A percentile compares a stretch with the other conserved stretches of the same genome.
These are phyloP conservation scores for Aleiodes testaceus DNA, from an alignment of 2,888 invertebrate species.

Conservation along the genomic window DNA sequence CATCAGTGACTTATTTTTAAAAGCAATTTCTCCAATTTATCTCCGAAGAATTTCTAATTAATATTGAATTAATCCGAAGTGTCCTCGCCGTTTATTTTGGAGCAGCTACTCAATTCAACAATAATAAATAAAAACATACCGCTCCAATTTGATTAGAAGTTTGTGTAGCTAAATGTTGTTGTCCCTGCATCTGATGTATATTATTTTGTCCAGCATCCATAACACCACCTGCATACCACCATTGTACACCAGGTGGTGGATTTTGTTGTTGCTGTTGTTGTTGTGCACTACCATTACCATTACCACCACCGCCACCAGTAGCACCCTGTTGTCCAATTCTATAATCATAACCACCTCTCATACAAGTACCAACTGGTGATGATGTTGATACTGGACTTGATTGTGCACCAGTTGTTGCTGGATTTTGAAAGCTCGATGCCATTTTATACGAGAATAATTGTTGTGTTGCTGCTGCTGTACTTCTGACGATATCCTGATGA, in stretches of 20 bases:
- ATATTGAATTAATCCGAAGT: not conserved
- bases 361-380: constrained; percentile 76
- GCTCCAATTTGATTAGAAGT: constrained; percentile 66
- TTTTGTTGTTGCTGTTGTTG: constrained; percentile 63
- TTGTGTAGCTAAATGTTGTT: constrained; percentile 70
- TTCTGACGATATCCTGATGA: constrained; percentile 76
- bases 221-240: constrained; percentile 85
- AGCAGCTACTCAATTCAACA: not conserved
- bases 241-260: constrained; percentile 76
- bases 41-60: too few relatives aligned
- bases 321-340: constrained; percentile 73
- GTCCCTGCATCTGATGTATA: constrained; percentile 76
- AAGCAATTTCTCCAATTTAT: too few relatives aligned
- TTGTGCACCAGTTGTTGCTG: constrained; percentile 80
- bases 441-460: constrained; percentile 90
- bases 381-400: constrained; percentile 78
- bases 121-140: constrained; percentile 62
- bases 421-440: constrained; percentile 87
- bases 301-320: constrained; percentile 47
- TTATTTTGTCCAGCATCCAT: constrained; percentile 77
- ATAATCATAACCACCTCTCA: constrained; percentile 79
- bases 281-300: constrained; percentile 63
- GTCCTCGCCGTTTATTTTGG: too few relatives aligned
- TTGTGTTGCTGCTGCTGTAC: constrained; percentile 78
- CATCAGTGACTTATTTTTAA: constrained; percentile 5